Conservation (phyloP, 2,888 invertebrate species). For the Trichogramma dendrolimi region DNA sequence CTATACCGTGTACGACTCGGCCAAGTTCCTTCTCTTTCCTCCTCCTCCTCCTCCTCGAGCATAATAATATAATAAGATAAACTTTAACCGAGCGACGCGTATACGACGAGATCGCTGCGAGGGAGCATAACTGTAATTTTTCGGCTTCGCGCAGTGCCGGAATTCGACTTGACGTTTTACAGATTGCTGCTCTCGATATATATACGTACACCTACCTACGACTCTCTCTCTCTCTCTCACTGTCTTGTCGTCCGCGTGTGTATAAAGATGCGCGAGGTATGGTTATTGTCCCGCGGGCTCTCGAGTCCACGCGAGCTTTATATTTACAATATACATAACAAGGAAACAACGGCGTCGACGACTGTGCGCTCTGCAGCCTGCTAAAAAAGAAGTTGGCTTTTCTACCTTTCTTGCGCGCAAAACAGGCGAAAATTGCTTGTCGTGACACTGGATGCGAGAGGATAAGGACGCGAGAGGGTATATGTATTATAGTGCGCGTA, state of each 20-base stretch:
- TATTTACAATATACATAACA: too few species aligned
- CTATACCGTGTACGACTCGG: too few species aligned
- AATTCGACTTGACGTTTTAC: conserved; percentile 13
- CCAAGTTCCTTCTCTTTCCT: too few species aligned
- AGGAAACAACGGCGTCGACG: too few species aligned
- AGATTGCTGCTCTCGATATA: conserved; percentile 16
- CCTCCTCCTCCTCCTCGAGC: too few species aligned
- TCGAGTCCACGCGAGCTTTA: background rate
- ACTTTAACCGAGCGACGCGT: too few species aligned
- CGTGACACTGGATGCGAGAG: conserved; percentile 6
- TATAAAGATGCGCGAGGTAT: conserved; percentile 23
- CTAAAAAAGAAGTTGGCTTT: background rate
- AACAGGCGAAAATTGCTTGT: conserved; percentile 2
- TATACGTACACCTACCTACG: too few species aligned
- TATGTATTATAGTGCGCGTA: too few species aligned
- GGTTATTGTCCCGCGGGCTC: conserved; percentile 19
- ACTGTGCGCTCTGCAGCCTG: too few species aligned
- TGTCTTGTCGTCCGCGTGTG: background rate
- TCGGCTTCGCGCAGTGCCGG: conserved; percentile 1
- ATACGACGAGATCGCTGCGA: background rate
- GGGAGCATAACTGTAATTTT: conserved; percentile 21
- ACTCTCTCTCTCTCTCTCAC: too few species aligned
- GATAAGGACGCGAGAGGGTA: background rate
- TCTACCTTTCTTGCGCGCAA: background rate
- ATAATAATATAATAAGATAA: too few species aligned